Base-by-base conservation (phyloP, 2,797 vertebrate genomes). In the Poeciliopsis infans region DNA sequence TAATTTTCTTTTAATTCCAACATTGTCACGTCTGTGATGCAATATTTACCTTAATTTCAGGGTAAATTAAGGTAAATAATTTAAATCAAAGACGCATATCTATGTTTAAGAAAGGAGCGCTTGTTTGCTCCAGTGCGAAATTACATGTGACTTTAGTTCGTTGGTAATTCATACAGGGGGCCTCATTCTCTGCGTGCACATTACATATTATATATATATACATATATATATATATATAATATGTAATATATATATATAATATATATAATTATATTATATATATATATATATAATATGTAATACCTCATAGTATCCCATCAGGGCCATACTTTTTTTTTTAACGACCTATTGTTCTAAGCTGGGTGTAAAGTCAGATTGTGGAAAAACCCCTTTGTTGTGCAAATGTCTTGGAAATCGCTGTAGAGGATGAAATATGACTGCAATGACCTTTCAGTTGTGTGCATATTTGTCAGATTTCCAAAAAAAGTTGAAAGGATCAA, bases 401-500 rank as follows among this genome's bases (percentile, higher is more conserved):
- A 96, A 95, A 97, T 97, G 96, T 97, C 96, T 97, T 95, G 94
- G 93, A 95, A 96, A 96, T 95, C 95, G 95, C 96, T 96, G 94
- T 90, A 91, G 96, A 96, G 96, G 96, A 97, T 96, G 95, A 97
- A 97, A 97, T 97, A 96, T 96, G 96, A 96, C 97, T 96, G 95
- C 86, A 93, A 93, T 97, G 97, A 98, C 98, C 97, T 98, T 98
- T 97, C 94, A 95, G 96, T 96, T 97, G 96, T 97, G 97, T 96
- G 96, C 96, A 96, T 97, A 97, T 98, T 97, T 98, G 97, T 97
- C 97, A 95, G 96, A 96, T 97, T 97, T 97, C 95, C 49, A 51
- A 97, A 96, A 97, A 97, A 97, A 97, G 97, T 97, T 96, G 96
- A 97, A 97, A 97, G 96, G 96, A 97, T 97, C 97, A 97, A 97